Conservation (phyloP, 2,888 invertebrate species). For the Leucoma salicis region DNA sequence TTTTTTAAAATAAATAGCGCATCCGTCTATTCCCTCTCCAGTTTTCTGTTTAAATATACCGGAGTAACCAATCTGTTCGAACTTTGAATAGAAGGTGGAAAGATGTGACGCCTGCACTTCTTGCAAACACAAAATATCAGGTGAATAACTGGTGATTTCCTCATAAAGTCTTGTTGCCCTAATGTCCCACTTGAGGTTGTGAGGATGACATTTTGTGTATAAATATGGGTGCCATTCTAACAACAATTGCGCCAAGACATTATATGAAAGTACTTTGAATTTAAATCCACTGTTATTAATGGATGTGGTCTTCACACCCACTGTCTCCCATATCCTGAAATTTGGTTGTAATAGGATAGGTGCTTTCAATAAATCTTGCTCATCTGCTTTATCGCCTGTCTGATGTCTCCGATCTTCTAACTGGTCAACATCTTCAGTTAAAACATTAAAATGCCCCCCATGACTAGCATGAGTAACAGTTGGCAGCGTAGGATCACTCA, state of each 20-base stretch:
- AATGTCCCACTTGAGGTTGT: conserved; percentile 86
- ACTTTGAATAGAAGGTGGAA: conserved; percentile 80
- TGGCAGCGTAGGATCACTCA: conserved; percentile 17
- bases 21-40: conserved; percentile 91
- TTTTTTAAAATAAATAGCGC: conserved; percentile 91
- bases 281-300: conserved; percentile 58
- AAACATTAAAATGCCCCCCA: background rate
- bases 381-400: background rate
- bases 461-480: background rate
- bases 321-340: background rate
- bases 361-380: background rate
- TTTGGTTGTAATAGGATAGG: background rate
- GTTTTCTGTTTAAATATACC: conserved; percentile 93
- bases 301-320: conserved; percentile 53
- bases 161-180: conserved; percentile 77
- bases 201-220: conserved; percentile 83
- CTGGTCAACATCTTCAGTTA: background rate
- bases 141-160: conserved; percentile 71
- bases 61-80: conserved; percentile 84
- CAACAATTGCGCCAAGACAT: conserved; percentile 92
- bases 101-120: conserved; percentile 93
- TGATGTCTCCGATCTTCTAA: background rate
- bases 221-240: conserved; percentile 87
- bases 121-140: conserved; percentile 91
- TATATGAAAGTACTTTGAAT: conserved; percentile 91